A percentile compares a stretch with the other conserved stretches of the same genome.
These are phyloP conservation scores for Aulostomus chinensis DNA, from an alignment of 2,797 vertebrate genomes.

Conservation along the genomic window DNA sequence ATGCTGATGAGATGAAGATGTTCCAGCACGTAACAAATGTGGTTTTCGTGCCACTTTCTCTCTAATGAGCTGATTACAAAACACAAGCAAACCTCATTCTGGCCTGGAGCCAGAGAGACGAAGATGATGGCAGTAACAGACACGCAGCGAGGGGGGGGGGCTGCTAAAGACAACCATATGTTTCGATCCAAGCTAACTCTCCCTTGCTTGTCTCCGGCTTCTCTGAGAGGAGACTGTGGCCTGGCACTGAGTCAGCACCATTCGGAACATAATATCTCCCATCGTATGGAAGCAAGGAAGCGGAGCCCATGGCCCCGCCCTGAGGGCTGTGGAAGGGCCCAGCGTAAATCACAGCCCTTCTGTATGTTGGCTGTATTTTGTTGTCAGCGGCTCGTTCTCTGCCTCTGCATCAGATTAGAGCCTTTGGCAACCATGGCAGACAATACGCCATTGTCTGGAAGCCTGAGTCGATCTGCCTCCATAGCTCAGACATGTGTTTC, in stretches of 20 bases:
- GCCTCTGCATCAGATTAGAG: slow-evolving; percentile 71
- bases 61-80: slow-evolving; percentile 69
- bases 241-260: slow-evolving; percentile 79
- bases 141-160: slow-evolving; percentile 8
- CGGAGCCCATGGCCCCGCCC: slow-evolving; percentile 37
- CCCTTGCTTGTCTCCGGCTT: slow-evolving; percentile 74
- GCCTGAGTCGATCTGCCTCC: no score
- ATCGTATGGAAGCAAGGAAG: slow-evolving; percentile 62
- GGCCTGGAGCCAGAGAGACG: slow-evolving; percentile 27
- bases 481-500: no score
- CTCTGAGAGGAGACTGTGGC: slow-evolving; percentile 83
- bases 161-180: slow-evolving; percentile 85
- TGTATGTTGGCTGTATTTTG: slow-evolving; percentile 24
- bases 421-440: slow-evolving; percentile 58
- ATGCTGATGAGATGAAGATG: slow-evolving; percentile 25
- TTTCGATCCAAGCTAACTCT: slow-evolving; percentile 57
- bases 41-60: slow-evolving; percentile 53
- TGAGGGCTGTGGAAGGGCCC: slow-evolving; percentile 56
- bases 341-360: slow-evolving; percentile 68
- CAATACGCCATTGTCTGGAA: slow-evolving; percentile 69
- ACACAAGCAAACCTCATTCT: slow-evolving; percentile 46
- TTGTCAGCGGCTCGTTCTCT: slow-evolving; percentile 38
- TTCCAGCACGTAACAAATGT: slow-evolving; percentile 23
- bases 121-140: slow-evolving; percentile 33
- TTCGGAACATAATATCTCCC: slow-evolving; percentile 71